phyloP scores from a whole-genome alignment of 2,888 invertebrate genomes.

The Agrypnus murinus region DNA sequence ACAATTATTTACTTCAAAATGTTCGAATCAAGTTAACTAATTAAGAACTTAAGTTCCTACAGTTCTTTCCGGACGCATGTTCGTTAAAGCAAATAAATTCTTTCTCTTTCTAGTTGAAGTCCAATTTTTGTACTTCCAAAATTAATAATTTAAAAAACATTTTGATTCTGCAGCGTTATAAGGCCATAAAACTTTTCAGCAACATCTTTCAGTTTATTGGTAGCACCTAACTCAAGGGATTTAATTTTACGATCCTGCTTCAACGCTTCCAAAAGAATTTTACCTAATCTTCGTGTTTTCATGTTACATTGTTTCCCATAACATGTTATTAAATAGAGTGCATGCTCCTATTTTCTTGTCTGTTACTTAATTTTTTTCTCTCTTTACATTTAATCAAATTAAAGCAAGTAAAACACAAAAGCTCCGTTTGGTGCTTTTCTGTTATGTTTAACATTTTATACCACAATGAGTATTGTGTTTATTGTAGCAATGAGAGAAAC shows the following conservation, averaged over 20 bases:
- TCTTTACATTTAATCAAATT: constrained; percentile 7
- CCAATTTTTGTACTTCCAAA: not conserved
- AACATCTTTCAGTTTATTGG: constrained; percentile 7
- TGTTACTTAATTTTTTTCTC: constrained; percentile 13
- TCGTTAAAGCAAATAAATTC: too few relatives aligned
- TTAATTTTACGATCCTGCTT: constrained; percentile 15
- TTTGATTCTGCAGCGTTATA: constrained; percentile 15
- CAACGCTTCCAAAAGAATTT: constrained; percentile 24
- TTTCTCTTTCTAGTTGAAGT: too few relatives aligned
- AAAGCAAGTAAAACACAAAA: not conserved
- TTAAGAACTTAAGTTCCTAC: too few relatives aligned
- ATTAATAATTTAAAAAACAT: constrained; percentile 14
- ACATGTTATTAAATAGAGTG: constrained; percentile 28
- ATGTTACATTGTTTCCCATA: constrained; percentile 14
- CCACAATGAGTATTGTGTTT: constrained; percentile 19
- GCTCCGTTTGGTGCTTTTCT: not conserved
- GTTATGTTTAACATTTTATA: constrained; percentile 13
- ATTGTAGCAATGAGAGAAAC: constrained; percentile 9
- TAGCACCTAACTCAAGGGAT: constrained; percentile 12
- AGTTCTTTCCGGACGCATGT: too few relatives aligned
- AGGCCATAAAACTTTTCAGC: constrained; percentile 15
- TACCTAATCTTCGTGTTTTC: constrained; percentile 19
- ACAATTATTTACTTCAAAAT: too few relatives aligned
- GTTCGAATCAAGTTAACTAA: too few relatives aligned
- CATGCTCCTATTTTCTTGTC: constrained; percentile 8